Evolutionary conservation across 2,113 vertebrate genomes (phyloP).

Genomic region (Percopsis transmontana): DNA sequence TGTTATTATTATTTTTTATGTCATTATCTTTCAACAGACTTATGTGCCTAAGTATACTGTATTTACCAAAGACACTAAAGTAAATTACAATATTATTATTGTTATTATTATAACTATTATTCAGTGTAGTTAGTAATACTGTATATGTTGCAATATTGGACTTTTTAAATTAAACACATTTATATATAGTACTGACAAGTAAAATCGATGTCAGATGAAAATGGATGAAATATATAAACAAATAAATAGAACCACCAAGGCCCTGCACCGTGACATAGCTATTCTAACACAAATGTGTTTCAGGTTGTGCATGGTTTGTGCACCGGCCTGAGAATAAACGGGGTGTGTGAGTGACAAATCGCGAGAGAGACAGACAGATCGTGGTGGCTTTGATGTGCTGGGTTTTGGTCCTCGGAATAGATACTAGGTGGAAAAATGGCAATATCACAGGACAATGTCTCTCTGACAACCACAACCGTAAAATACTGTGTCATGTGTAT

Average conservation of each 20-base stretch:
- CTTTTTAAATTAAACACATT: not conserved
- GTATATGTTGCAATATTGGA: too few species aligned
- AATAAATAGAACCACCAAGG: constrained; percentile 3
- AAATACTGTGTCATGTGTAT: not conserved
- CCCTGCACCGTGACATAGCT: constrained; percentile 22
- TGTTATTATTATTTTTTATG: too few species aligned
- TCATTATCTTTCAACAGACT: too few species aligned
- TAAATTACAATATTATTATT: not conserved
- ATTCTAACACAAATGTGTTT: constrained; percentile 59
- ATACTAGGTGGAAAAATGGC: constrained; percentile 53
- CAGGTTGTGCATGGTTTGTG: constrained; percentile 64
- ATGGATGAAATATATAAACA: too few species aligned
- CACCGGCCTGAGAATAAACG: constrained; percentile 25
- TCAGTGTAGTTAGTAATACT: not conserved
- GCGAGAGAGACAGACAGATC: constrained; percentile 68
- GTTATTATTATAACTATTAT: not conserved
- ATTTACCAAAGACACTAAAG: not conserved
- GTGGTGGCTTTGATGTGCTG: constrained; percentile 72
- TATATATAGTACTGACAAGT: constrained; percentile 7
- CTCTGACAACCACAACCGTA: constrained; percentile 58
- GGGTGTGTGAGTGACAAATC: constrained; percentile 64
- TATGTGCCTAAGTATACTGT: not conserved
- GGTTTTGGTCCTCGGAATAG: constrained; percentile 62
- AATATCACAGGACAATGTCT: constrained; percentile 54
- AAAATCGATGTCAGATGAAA: constrained; percentile 19